Base-by-base conservation (phyloP, 2,797 vertebrate species). In the Protonibea diacanthus region DNA sequence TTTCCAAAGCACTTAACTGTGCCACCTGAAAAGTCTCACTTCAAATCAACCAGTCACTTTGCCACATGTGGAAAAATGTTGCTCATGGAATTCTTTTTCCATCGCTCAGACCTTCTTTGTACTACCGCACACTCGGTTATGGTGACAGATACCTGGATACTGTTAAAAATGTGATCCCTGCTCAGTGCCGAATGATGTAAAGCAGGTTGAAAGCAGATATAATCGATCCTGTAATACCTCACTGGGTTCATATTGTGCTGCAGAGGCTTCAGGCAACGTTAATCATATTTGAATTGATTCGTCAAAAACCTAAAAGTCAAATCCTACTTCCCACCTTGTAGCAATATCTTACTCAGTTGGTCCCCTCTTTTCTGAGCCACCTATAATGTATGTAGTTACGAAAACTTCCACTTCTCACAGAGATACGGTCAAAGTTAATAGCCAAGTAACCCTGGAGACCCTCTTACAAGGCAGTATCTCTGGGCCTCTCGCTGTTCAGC, bases 401-500 rank as follows among this genome's bases (percentile, higher is more conserved):
- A 38, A 20, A 21, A 15, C 33, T 25, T 58, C 23, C 0, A 21
- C 44, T 17, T 61, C 33, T 55, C 29, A 29, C 18, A 33, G 18
- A 61, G 18, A 42, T 9, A 13, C 0, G 42, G 20, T 59, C 14
- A 48, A 68, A 57, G 20, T 47, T 23, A 64, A n/a, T 14, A 47
- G 61, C 45, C 21, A 29, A n/a, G 20, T 2, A 27, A 38, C 53
- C 57, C 29, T 38, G n/a, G 40, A 57, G 70, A 74, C 45, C 23
- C 42, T 56, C 56, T 71, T 47, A 42, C 15, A 4, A 58, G 44
- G 33, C 45, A 20, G 62, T 8, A 71, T 71, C 59, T 80, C 25
- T 5, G 64, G 76, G 83, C 80, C 80, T 65, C 79, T 81, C 18
- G 1, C 68, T 74, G 71, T 47, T 48, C 21, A 74, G 88, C 83